Base-by-base conservation (phyloP, 2,797 vertebrate genomes). In the Hozukius guyotensis region DNA sequence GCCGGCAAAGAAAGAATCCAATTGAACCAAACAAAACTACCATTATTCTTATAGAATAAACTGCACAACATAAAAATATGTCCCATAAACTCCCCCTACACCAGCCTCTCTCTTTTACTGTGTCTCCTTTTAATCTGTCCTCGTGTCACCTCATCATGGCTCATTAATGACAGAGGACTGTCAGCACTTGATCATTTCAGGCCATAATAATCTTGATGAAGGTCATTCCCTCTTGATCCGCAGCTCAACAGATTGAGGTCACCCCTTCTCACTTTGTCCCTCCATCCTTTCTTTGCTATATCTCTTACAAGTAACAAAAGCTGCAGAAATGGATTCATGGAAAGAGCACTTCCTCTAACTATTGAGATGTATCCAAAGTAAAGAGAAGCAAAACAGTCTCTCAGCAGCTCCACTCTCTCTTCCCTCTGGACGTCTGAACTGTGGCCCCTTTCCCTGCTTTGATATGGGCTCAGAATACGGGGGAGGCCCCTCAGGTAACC, bases 401-500 rank as follows among this genome's bases (percentile, higher is more conserved):
- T 78, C 84, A 64, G 84, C 87, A 77, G 77, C 71, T 80, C 61
- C 36, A 16, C 66, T 80, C 75, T 80, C 75, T 68, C 71, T 53
- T 68, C 75, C 71, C 70, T 68, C 69, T 72, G 74, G 80, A 86
- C 7, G 57, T 87, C 81, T 88, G 77, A 89, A 87, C 91, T 67
- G 70, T 68, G 74, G 65, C 83, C 84, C 73, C 70, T 65, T 64
- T 72, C 53, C 75, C 32, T 64, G 73, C 89, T 89, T 87, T 84
- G 81, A 91, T 88, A 87, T 60, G 77, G 52, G 72, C 87, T 86
- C 72, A 42, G 80, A 80, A 81, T 75, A 73, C 1, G 5, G 74
- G 75, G 57, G 86, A 84, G 91, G 82, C 82, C 90, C 84, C 83
- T 72, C 87, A 90, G 87, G 90, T 93, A 93, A 93, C 84, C 83